Base-by-base conservation (phyloP, 2,797 vertebrate genomes). In the Melanotaenia trifasciata region DNA sequence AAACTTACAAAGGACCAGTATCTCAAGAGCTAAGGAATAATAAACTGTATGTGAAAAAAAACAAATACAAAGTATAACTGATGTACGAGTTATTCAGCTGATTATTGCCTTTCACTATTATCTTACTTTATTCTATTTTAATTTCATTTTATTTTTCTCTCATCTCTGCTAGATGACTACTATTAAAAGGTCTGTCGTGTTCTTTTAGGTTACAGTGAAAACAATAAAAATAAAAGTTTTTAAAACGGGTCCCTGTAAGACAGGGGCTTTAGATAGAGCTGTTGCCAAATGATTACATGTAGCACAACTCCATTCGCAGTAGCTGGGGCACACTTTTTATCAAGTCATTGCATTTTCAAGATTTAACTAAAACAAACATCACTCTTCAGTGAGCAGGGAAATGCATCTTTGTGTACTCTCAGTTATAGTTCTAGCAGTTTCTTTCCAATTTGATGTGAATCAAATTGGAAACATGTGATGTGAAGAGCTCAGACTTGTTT, bases 361-460 rank as follows among this genome's bases (percentile, higher is more conserved):
- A 70, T 80, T 85, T 86, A 67, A 78, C 64, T 28, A 1, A 70
- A 84, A 82, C 70, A 13, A 79, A 75, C 81, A 86, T 79, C 56
- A 74, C 66, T 80, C 79, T 68, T 71, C 86, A 87, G 40, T 84
- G 90, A 90, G 79, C 86, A 85, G 73, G 76, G 87, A 90, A 87
- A 89, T 89, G 64, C 33, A 40, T 59, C 67, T 73, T 74, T 72
- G 45, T 12, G 1, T 28, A 33, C 53, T 47, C 72, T 74, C 68
- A 38, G 30, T 58, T n/a, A 83, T 62, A 61, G 58, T 74, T 85
- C 71, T 68, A 69, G 71, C 59, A 57, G 58, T 26, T 63, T 54
- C 54, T 76, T 72, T 76, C 62, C 77, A 72, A 72, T 78, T 71
- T 77, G 58, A 58, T 72, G 50, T 69, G 59, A 30, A 50, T 63